Conservation (phyloP, 2,797 vertebrate genomes). For the Geotrypetes seraphini region DNA sequence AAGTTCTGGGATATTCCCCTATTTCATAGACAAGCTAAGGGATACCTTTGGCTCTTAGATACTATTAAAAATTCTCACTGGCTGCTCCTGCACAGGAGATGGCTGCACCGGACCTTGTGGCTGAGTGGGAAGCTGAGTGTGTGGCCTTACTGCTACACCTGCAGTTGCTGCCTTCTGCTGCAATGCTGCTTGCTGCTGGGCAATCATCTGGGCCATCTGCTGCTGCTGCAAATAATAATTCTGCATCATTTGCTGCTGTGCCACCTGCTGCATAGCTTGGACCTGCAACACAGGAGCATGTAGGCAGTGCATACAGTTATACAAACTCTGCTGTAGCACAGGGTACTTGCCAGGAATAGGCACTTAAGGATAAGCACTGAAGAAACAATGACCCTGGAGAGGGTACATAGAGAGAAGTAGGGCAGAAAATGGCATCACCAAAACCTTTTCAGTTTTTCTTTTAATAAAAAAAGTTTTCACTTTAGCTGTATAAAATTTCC, state of each 20-base stretch:
- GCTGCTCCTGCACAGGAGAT: constrained; percentile 36
- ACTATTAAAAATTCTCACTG: constrained; percentile 28
- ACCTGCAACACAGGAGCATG: constrained; percentile 25
- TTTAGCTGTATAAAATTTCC: too few relatives aligned
- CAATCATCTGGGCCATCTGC: constrained; percentile 40
- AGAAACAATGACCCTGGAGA: neutral
- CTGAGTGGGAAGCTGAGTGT: neutral
- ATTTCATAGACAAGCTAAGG: too few relatives aligned
- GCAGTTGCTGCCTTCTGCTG: constrained; percentile 47
- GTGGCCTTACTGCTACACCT: constrained; percentile 36
- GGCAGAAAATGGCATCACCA: too few relatives aligned
- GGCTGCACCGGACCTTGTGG: constrained; percentile 10
- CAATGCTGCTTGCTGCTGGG: constrained; percentile 51
- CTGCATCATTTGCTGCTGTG: constrained; percentile 64
- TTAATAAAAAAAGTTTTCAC: too few relatives aligned
- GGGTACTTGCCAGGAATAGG: too few relatives aligned
- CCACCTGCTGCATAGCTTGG: constrained; percentile 16
- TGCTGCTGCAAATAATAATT: constrained; percentile 58
- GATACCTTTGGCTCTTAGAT: accelerated
- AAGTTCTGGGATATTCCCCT: too few relatives aligned
- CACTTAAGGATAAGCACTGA: neutral
- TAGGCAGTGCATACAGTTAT: neutral
- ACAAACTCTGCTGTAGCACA: too few relatives aligned
- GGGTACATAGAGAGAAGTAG: neutral
- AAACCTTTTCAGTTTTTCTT: too few relatives aligned